Evolutionary conservation across 2,797 vertebrate species (phyloP), one percentile per base, ranked within the genome.

Genomic region (Muscicapa striata): DNA sequence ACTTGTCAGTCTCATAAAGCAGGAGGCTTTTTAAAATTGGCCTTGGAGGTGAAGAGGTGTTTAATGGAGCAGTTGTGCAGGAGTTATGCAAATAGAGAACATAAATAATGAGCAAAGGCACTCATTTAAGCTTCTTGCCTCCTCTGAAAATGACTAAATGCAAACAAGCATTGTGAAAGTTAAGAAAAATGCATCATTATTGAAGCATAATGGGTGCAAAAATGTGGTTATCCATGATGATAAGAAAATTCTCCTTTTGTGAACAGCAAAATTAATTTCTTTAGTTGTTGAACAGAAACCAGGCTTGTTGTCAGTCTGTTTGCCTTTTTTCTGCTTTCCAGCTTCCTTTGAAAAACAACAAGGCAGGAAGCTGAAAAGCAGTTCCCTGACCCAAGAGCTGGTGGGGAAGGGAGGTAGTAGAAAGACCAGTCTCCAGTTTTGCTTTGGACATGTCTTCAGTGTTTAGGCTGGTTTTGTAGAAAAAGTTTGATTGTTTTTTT

Each of bases 1-100:
- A 61, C 82, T 83, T 81, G 69, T 90, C 93, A 94, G 87, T 90
- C 87, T 92, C 59, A 64, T 64, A 87, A 89, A 80, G 84, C 76
- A 91, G 76, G 59, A 93, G 73, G 81, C 87, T 86, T 93, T 90
- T 93, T 52, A 68, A 94, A 82, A 77, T 88, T 45, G 70, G 63
- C 70, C 70, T 95, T 95, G 76, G 80, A 94, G 57, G 59, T 74
- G 59, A 95, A 85, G 94, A 89, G 89, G 92, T 96, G 76, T 95
- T 97, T 93, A 95, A 90, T 95, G 79, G 69, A 96, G 62, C 73
- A 86, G 76, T 93, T 89, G 38, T 84, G 91, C 95, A 95, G 91
- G 89, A 89, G 82, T 83, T 95, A 92, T 52, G 84, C 82, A 93
- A 84, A 87, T 83, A 45, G 43, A 55, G 61, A 62, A 41, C 84